Evolutionary conservation across 2,113 vertebrate species (phyloP).

Genomic region (Petrocephalus microphthalmus): DNA sequence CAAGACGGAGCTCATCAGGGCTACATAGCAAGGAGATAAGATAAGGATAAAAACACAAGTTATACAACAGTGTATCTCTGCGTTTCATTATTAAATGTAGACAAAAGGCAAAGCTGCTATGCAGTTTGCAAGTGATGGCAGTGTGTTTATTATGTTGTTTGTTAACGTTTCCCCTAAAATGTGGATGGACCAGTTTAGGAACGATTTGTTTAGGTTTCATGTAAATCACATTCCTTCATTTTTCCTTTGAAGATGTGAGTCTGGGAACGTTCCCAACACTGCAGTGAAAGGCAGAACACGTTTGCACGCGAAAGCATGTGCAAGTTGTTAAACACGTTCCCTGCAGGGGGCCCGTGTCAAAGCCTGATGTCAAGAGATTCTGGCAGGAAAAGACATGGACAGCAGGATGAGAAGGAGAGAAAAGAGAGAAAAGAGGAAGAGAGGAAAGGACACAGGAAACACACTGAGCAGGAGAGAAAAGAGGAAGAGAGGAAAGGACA

Average conservation of each 20-base stretch:
- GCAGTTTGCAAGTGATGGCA: neutral
- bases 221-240: neutral
- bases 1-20: slow-evolving; percentile 60
- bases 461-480: neutral
- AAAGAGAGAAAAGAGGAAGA: neutral
- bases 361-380: neutral
- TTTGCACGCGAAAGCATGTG: neutral
- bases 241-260: neutral
- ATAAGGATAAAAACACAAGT: too few species aligned
- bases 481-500: neutral
- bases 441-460: neutral
- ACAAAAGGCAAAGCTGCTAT: neutral
- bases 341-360: neutral
- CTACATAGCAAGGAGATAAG: slow-evolving; percentile 39
- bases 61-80: neutral
- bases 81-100: neutral
- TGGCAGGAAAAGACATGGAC: neutral
- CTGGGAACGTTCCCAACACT: neutral
- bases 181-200: neutral
- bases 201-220: neutral
- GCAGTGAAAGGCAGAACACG: neutral
- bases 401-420: neutral
- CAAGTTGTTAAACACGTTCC: neutral
- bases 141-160: neutral
- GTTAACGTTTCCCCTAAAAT: neutral